A percentile compares a stretch with the other conserved stretches of the same genome.
phyloP scores from a whole-genome alignment of 2,797 vertebrate species.

The Enoplosus armatus region DNA sequence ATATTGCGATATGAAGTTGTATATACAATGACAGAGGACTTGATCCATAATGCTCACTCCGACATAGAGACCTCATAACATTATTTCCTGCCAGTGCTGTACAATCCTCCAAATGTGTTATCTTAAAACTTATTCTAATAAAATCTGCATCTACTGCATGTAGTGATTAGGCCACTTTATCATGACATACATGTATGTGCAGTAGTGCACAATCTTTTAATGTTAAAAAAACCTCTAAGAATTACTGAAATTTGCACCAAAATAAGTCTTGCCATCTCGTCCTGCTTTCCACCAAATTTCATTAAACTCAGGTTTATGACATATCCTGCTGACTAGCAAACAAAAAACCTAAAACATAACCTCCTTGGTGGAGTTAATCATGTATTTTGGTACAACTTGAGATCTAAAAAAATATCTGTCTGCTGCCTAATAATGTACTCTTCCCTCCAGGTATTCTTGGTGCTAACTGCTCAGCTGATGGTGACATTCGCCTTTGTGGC shows the following conservation, averaged over 20 bases:
- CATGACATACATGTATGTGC: background rate
- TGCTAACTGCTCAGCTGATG: slow-evolving; percentile 90
- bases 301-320: background rate
- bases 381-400: background rate
- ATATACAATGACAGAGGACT: background rate
- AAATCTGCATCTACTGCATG: background rate
- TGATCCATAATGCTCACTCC: background rate
- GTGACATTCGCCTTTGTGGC: slow-evolving; percentile 93
- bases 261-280: background rate
- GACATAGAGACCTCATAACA: background rate
- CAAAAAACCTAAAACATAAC: background rate
- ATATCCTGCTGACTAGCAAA: background rate
- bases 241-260: background rate
- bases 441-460: slow-evolving; percentile 90
- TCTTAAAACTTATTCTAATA: no score
- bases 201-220: no score
- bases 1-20: background rate
- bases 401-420: background rate
- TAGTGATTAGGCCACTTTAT: no score
- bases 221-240: no score
- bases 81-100: background rate
- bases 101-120: no score
- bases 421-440: slow-evolving; percentile 1
- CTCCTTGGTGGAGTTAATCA: background rate
- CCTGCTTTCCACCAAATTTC: background rate